Evolutionary conservation across 1,140 invertebrate genomes (phyloP).

Genomic region (Pachyrhynchus sulphureomaculatus): DNA sequence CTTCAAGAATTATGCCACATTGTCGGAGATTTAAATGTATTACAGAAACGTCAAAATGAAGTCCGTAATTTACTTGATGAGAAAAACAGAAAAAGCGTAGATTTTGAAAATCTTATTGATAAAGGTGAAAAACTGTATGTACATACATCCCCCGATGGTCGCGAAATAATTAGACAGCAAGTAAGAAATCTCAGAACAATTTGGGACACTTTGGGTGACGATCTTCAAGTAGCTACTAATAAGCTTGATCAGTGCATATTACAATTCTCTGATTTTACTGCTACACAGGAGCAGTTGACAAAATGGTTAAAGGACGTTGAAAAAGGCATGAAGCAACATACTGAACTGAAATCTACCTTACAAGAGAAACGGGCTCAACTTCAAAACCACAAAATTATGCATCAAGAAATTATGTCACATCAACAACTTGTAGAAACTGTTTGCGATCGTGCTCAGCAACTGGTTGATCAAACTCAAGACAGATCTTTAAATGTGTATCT

Average conservation of each 20-base stretch:
- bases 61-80: slow-evolving; percentile 80
- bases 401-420: slow-evolving; percentile 93
- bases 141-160: slow-evolving; percentile 89
- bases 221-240: slow-evolving; percentile 73
- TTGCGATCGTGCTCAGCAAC: slow-evolving; percentile 86
- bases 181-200: slow-evolving; percentile 76
- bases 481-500: slow-evolving; percentile 82
- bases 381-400: slow-evolving; percentile 92
- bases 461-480: slow-evolving; percentile 88
- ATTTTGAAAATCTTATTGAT: slow-evolving; percentile 84
- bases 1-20: slow-evolving; percentile 79
- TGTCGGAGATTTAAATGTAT: slow-evolving; percentile 79
- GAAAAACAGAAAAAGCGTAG: slow-evolving; percentile 75
- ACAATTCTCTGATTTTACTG: slow-evolving; percentile 85
- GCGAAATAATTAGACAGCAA: slow-evolving; percentile 89
- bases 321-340: slow-evolving; percentile 86
- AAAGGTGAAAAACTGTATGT: slow-evolving; percentile 89
- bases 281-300: slow-evolving; percentile 86
- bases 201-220: slow-evolving; percentile 87
- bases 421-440: slow-evolving; percentile 86
- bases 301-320: slow-evolving; percentile 92
- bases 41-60: slow-evolving; percentile 83
- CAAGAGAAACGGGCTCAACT: slow-evolving; percentile 93
- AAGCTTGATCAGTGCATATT: slow-evolving; percentile 86
- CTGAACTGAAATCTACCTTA: slow-evolving; percentile 84